Conservation (phyloP, 1,140 invertebrate genomes). For the Druon quercuslanigerum region DNA sequence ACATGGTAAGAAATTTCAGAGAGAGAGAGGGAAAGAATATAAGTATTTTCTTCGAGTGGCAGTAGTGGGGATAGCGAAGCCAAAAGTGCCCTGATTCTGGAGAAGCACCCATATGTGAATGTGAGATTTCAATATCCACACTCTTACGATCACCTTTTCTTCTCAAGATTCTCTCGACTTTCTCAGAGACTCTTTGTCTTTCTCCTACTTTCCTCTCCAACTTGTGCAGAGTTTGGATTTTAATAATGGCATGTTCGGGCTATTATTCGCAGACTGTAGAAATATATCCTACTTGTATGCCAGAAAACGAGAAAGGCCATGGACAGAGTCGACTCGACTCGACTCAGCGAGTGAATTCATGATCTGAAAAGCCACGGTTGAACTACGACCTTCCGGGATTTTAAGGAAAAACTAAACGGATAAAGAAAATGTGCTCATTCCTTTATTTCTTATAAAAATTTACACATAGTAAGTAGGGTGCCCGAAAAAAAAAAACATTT, state of each 20-base stretch:
- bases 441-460: too few relatives aligned
- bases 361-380: neutral
- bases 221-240: slow-evolving; percentile 27
- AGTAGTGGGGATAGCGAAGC: too few relatives aligned
- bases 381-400: neutral
- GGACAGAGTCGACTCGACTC: too few relatives aligned
- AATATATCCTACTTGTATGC: neutral
- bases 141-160: neutral
- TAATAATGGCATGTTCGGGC: slow-evolving; percentile 24
- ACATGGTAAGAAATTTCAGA: too few relatives aligned
- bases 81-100: too few relatives aligned
- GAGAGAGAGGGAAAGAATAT: too few relatives aligned
- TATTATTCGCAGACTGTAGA: slow-evolving; percentile 24
- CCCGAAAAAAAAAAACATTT: too few relatives aligned
- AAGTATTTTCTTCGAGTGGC: too few relatives aligned
- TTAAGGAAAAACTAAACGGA: neutral
- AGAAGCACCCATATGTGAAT: neutral
- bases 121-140: slow-evolving; percentile 19
- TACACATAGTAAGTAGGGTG: too few relatives aligned
- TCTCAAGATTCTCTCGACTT: slow-evolving; percentile 2
- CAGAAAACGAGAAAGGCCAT: neutral
- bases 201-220: neutral
- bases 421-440: neutral
- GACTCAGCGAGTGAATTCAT: slow-evolving; percentile 6
- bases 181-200: slow-evolving; percentile 2